These are phyloP conservation scores for Orthonevra nobilis DNA, from an alignment of 2,888 invertebrate genomes.

Conservation along the genomic window DNA sequence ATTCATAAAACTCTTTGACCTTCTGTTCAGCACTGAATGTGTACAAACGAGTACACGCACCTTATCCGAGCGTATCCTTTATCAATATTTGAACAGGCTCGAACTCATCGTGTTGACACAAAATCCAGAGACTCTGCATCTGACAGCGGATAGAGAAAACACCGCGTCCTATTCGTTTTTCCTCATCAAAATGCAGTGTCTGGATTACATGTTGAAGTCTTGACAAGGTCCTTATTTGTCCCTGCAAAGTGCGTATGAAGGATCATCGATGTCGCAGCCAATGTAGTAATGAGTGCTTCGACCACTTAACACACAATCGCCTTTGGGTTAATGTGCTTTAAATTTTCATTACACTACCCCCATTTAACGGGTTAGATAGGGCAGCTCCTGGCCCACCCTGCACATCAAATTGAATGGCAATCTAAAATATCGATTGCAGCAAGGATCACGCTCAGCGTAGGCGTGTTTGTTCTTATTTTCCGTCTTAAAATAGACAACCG, in stretches of 20 bases:
- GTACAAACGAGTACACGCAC: slow-evolving; percentile 34
- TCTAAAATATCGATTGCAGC: slow-evolving; percentile 59
- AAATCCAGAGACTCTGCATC: slow-evolving; percentile 23
- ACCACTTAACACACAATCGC: slow-evolving; percentile 61
- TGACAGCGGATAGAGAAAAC: slow-evolving; percentile 56
- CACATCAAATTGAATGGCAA: slow-evolving; percentile 41
- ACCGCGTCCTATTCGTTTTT: slow-evolving; percentile 23
- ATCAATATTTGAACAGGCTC: slow-evolving; percentile 58
- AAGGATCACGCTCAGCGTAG: slow-evolving; percentile 2
- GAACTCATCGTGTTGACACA: slow-evolving; percentile 22
- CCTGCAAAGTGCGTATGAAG: slow-evolving; percentile 52
- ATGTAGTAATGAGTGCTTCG: slow-evolving; percentile 40
- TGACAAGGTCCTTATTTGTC: slow-evolving; percentile 33
- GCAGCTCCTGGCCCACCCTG: slow-evolving; percentile 4
- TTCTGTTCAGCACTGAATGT: slow-evolving; percentile 28
- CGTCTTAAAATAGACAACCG: slow-evolving; percentile 38
- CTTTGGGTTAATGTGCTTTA: slow-evolving; percentile 48
- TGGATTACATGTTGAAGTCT: slow-evolving; percentile 52
- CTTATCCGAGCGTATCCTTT: slow-evolving; percentile 28
- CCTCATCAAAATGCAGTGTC: slow-evolving; percentile 17
- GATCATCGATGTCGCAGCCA: slow-evolving; percentile 61
- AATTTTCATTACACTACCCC: slow-evolving; percentile 30
- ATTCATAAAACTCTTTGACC: slow-evolving; percentile 10
- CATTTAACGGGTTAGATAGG: not conserved
- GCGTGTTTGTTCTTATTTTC: not conserved